Conservation (phyloP, 2,797 vertebrate species). For the Fistularia tabacaria region DNA sequence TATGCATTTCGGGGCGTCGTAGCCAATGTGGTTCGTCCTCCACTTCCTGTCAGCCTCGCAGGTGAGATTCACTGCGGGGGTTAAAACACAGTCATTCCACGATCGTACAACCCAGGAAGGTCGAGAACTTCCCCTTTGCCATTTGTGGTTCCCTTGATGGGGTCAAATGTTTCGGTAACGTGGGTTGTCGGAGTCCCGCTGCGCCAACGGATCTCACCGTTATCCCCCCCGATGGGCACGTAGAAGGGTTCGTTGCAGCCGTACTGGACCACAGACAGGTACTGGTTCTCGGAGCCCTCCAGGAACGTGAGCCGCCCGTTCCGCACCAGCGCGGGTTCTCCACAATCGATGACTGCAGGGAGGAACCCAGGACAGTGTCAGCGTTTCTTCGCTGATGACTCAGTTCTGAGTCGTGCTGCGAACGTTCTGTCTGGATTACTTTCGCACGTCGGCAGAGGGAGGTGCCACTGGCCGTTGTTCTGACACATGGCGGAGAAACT, state of each 20-base stretch:
- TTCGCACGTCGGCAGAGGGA: slow-evolving; percentile 80
- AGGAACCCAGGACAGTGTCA: not conserved
- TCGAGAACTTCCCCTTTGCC: no score
- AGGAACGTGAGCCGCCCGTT: slow-evolving; percentile 65
- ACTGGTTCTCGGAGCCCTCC: slow-evolving; percentile 64
- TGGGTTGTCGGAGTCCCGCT: not conserved
- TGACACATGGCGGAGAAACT: slow-evolving; percentile 82
- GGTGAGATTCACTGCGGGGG: slow-evolving; percentile 52
- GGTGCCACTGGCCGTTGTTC: slow-evolving; percentile 83
- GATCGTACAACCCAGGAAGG: no score
- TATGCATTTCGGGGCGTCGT: slow-evolving; percentile 48
- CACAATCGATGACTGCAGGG: slow-evolving; percentile 72
- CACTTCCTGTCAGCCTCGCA: slow-evolving; percentile 66
- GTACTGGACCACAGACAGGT: slow-evolving; percentile 68
- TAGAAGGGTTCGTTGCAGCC: slow-evolving; percentile 72
- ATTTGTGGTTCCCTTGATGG: not conserved
- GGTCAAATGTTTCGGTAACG: not conserved
- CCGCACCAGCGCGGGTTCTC: slow-evolving; percentile 55
- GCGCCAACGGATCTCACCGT: slow-evolving; percentile 42
- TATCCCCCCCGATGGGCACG: slow-evolving; percentile 20
- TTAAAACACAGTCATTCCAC: slow-evolving; percentile 1
- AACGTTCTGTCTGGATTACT: slow-evolving; percentile 59
- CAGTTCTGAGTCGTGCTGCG: not conserved
- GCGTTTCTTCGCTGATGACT: not conserved
- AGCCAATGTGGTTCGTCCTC: slow-evolving; percentile 41